Evolutionary conservation across 2,797 vertebrate genomes (phyloP).

Genomic region (Eleutherodactylus coqui): DNA sequence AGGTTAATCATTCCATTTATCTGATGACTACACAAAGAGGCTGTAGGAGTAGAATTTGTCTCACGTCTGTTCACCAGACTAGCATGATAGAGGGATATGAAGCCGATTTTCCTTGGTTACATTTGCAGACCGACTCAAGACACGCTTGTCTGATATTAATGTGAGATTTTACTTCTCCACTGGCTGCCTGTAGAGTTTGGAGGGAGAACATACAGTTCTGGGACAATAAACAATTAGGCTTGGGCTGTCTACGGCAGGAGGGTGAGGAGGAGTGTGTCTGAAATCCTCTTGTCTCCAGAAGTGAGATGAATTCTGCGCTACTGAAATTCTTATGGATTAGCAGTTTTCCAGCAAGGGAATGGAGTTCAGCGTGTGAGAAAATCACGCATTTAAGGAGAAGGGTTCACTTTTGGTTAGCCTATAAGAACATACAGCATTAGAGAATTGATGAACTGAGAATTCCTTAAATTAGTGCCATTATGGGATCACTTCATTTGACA

Average conservation of each 20-base stretch:
- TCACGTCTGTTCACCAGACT: background rate
- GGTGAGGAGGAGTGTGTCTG: slow-evolving; percentile 35
- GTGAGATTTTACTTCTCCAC: slow-evolving; percentile 17
- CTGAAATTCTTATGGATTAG: slow-evolving; percentile 49
- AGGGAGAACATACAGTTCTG: slow-evolving; percentile 36
- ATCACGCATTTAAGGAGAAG: background rate
- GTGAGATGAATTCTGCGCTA: slow-evolving; percentile 35
- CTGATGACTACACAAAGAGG: background rate
- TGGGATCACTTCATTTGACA: no score
- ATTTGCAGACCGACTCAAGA: background rate
- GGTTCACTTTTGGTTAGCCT: background rate
- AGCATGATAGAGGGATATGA: background rate
- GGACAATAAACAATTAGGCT: slow-evolving; percentile 43
- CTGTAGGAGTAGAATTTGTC: background rate
- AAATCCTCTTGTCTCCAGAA: slow-evolving; percentile 43
- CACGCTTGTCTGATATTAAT: slow-evolving; percentile 3
- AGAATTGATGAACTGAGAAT: background rate
- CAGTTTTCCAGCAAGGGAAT: slow-evolving; percentile 45
- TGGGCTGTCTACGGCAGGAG: slow-evolving; percentile 33
- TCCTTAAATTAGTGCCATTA: no score
- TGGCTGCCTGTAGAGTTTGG: slow-evolving; percentile 28
- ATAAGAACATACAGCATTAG: no score
- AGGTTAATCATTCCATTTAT: no score
- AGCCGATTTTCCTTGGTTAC: background rate
- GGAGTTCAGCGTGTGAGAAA: slow-evolving; percentile 5